Evolutionary conservation across 2,888 invertebrate species (phyloP), one percentile per base, ranked within the genome.

Genomic region (Metallyticus violacea): DNA sequence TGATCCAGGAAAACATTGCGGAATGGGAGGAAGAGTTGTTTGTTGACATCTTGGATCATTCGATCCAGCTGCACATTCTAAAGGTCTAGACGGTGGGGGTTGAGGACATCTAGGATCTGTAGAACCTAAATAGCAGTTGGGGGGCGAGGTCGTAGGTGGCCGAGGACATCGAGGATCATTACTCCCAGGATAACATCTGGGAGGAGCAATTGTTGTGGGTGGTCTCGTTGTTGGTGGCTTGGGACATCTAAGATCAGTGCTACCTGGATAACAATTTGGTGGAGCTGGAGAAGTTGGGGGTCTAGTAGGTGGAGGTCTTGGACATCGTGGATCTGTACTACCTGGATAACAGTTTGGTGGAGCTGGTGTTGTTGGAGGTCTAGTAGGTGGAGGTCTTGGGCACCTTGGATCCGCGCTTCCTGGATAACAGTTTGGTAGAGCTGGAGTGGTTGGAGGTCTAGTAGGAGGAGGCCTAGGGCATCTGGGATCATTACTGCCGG

Each of bases 241-340:
- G 29, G 89, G 88, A 30, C 83, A 84, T 26, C 84, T 7, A 27
- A 77, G 84, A 15, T 79, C 79, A n/a, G 84, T 86, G 15, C 90
- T 90, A 9, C 91, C 92, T 3, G 91, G 92, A 84, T 89, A 92
- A 81, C 92, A 92, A 0, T 87, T 85, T 26, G 88, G 88, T 7
- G 7, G 26, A 77, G 79, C 29, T 7, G 78, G 40, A 3, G 86
- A 83, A 77, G 79, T 76, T 7, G 78, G 40, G 2, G 86, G 85
- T 22, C 26, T 81, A 26, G 77, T 79, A 1, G 25, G 88, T 26
- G 87, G 87, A 5, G 77, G 40, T 7, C 25, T 26, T 7, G 26
- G 25, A 28, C 76, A 80, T 26, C 30, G 27, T 22, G 89, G 88
- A 79, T 89, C 88, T 7, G 26, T 77, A 7, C 86, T 87, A 4